Percentiles rank a stretch among this genome's conserved stretches.
phyloP scores from a whole-genome alignment of 1,140 invertebrate genomes.

The Lucilia cuprina region DNA sequence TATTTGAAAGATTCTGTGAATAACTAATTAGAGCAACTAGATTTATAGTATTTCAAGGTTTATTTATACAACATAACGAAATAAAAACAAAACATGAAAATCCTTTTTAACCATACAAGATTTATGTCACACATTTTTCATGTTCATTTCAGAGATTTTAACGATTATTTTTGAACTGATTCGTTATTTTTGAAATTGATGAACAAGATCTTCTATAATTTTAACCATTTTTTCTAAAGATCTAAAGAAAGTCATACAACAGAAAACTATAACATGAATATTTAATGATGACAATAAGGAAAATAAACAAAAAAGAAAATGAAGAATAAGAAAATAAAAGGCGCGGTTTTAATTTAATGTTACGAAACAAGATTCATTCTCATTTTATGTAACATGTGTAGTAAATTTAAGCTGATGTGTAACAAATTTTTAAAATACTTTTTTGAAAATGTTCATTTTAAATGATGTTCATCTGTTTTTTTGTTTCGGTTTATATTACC shows the following conservation, averaged over 20 bases:
- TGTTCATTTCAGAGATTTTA: not conserved
- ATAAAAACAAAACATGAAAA: not conserved
- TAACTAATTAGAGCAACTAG: constrained; percentile 7
- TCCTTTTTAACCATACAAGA: not conserved
- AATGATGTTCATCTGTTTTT: not conserved
- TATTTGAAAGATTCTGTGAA: not conserved
- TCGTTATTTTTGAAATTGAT: not conserved
- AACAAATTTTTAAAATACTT: constrained; percentile 25
- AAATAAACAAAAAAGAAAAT: not conserved
- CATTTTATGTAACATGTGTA: constrained; percentile 23
- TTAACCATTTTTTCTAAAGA: not conserved
- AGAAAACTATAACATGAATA: constrained; percentile 24
- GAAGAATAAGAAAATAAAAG: not conserved
- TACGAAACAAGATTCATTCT: not conserved
- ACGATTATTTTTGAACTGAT: not conserved
- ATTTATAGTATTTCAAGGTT: constrained; percentile 15
- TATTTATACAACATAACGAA: not conserved
- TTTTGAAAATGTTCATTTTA: constrained; percentile 1
- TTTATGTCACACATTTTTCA: constrained; percentile 7
- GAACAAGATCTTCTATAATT: not conserved
- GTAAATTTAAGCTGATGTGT: constrained; percentile 28
- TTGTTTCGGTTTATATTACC: not conserved
- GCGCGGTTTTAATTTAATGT: constrained; percentile 13
- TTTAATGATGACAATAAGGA: constrained; percentile 18
- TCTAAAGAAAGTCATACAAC: not conserved